phyloP scores from a whole-genome alignment of 92 coral and sea anemone genomes.

The Desmophyllum pertusum region DNA sequence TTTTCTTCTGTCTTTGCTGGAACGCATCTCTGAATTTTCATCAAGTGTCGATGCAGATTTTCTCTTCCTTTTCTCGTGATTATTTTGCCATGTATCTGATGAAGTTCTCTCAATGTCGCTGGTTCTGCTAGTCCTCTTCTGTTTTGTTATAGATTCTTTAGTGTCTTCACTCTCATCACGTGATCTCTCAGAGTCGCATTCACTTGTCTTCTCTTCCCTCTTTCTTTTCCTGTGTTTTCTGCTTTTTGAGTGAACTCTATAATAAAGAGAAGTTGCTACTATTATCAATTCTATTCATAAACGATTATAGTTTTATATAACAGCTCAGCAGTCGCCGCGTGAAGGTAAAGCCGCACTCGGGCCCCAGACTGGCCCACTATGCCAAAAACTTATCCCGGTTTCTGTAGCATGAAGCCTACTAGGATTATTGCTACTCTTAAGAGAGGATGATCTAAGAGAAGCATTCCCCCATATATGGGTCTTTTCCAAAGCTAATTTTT shows the following conservation, averaged over 20 bases:
- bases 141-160: not conserved
- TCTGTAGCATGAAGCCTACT: too few relatives aligned
- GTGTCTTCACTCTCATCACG: not conserved
- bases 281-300: not conserved
- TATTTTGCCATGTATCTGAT: not conserved
- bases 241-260: constrained; percentile 3
- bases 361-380: too few relatives aligned
- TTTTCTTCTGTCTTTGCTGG: not conserved
- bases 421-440: too few relatives aligned
- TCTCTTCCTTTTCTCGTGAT: constrained; percentile 16
- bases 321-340: too few relatives aligned
- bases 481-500: too few relatives aligned
- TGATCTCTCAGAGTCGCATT: not conserved
- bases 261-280: not conserved
- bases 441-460: too few relatives aligned
- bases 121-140: not conserved
- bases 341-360: too few relatives aligned
- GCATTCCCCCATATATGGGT: too few relatives aligned
- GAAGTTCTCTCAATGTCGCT: not conserved
- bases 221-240: constrained; percentile 12
- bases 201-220: not conserved
- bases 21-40: not conserved
- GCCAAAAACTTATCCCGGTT: too few relatives aligned
- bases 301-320: too few relatives aligned
- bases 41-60: not conserved